These are phyloP conservation scores for Styela plicata DNA, from an alignment of 23 tunicate species.

Conservation along the genomic window DNA sequence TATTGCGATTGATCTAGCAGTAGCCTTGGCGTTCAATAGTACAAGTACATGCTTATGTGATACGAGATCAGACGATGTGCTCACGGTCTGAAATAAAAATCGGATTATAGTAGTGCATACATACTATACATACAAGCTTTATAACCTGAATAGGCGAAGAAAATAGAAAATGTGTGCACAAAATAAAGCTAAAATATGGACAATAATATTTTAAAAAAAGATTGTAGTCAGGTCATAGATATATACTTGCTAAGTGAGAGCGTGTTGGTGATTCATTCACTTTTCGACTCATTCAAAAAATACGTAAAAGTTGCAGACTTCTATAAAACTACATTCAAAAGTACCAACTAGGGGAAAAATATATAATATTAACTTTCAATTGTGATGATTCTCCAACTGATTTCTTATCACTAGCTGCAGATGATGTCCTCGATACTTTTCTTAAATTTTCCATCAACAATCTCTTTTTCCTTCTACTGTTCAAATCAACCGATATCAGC, in stretches of 20 bases:
- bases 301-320: too few relatives aligned
- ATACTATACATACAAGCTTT: not conserved
- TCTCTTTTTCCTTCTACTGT: conserved; percentile 59
- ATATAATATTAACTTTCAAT: not conserved
- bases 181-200: too few relatives aligned
- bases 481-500: conserved; percentile 42
- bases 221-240: too few relatives aligned
- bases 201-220: too few relatives aligned
- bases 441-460: conserved; percentile 27
- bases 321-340: too few relatives aligned
- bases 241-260: too few relatives aligned
- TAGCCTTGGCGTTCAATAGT: conserved; percentile 23
- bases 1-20: conserved; percentile 58
- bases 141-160: too few relatives aligned
- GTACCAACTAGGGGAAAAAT: too few relatives aligned
- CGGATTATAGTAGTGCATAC: not conserved
- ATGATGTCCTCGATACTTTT: conserved; percentile 14
- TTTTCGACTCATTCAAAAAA: too few relatives aligned
- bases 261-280: too few relatives aligned
- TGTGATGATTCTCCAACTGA: not conserved
- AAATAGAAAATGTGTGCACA: too few relatives aligned
- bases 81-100: not conserved
- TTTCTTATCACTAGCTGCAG: conserved; percentile 6
- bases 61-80: conserved; percentile 10
- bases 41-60: conserved; percentile 11